Base-by-base conservation (phyloP, 2,888 invertebrate species). In the Cenopis cana region DNA sequence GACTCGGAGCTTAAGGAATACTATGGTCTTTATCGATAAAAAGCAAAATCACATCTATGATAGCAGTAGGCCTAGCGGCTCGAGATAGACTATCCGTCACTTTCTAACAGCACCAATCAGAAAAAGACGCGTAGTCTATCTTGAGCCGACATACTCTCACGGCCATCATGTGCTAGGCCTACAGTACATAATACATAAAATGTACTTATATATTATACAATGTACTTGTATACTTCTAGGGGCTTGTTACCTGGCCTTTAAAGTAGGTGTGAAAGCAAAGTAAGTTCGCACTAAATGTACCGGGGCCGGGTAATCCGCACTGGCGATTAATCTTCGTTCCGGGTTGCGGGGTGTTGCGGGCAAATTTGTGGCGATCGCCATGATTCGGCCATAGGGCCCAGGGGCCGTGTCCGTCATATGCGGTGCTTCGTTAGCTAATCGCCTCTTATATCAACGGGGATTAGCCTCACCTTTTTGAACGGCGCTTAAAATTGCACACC, bases 261-360 rank as follows among this genome's bases (percentile, higher is more conserved):
- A 66, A 70, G 60, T 66, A 59, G 52, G 64, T 33, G 55, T 33
- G 52, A 52, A 59, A 68, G 59, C 59, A 68, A 66, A 55, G 70
- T 66, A 70, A 70, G 71, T 71, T 71, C 50, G 49, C 72, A 65
- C 61, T 72, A 71, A 65, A 72, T 72, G 69, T 70, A 52, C 69
- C 68, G 61, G 64, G 70, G 73, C 68, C 70, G 66, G 66, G 72
- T 81, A 79, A 81, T 81, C 77, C 74, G 70, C 73, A 70, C 76
- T 75, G 75, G 74, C 78, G 76, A 81, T 82, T 81, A 79, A 82
- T 82, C 81, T 81, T 80, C 77, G 76, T 76, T 76, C 82, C 84
- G 89, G 87, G 90, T 87, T n/a, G n/a, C n/a, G n/a, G n/a, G n/a
- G n/a, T 88, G 89, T 87, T 89, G 85, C 83, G 87, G 89, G 88